Conservation (phyloP, 2,113 vertebrate species). For the Acinonyx jubatus region DNA sequence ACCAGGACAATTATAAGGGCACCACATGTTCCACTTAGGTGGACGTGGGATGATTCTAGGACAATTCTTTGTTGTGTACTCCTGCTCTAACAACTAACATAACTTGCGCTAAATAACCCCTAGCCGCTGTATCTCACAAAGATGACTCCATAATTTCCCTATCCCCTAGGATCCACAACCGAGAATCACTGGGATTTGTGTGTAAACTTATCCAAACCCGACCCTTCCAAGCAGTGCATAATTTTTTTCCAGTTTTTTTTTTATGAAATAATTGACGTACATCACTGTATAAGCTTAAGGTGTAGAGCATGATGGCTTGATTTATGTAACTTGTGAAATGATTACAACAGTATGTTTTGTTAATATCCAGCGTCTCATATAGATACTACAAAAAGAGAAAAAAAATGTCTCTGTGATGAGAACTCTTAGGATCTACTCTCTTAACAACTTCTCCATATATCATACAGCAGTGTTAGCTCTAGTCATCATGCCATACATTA, state of each 20-base stretch:
- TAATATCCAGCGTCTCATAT: background rate
- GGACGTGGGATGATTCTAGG: background rate
- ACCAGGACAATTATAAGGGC: background rate
- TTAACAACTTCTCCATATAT: background rate
- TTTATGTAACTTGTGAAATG: background rate
- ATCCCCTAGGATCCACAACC: background rate
- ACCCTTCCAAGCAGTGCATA: background rate
- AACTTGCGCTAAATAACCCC: background rate
- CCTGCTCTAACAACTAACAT: background rate
- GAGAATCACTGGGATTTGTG: background rate
- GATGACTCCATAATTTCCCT: background rate
- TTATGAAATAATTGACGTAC: background rate
- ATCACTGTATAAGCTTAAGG: background rate
- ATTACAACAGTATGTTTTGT: background rate
- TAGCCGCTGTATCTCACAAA: background rate
- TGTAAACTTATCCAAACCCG: background rate
- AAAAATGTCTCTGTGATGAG: background rate
- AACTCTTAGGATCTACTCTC: background rate
- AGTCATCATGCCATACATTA: background rate
- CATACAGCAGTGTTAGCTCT: background rate
- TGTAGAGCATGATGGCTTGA: background rate
- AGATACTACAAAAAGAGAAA: background rate
- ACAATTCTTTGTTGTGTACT: background rate
- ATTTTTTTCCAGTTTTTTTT: background rate
- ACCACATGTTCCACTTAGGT: background rate